Evolutionary conservation across 2,113 vertebrate species (phyloP).

Genomic region (Thalassoma bifasciatum): DNA sequence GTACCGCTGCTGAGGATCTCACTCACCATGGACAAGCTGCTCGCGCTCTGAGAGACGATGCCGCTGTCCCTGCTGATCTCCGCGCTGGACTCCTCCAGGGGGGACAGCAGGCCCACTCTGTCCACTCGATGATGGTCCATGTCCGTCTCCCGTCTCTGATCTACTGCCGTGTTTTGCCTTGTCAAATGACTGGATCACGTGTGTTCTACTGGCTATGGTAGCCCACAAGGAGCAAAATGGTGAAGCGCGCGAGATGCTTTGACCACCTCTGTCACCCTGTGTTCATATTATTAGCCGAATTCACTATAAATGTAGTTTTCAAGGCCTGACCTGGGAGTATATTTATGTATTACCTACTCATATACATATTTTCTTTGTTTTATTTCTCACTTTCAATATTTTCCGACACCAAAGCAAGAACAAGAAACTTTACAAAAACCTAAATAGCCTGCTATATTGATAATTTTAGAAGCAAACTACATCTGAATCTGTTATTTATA

Average conservation of each 20-base stretch:
- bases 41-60: conserved; percentile 91
- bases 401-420: no score
- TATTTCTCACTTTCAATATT: no score
- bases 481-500: no score
- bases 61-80: conserved; percentile 91
- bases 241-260: neutral
- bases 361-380: no score
- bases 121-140: conserved; percentile 72
- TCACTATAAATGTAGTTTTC: no score
- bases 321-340: no score
- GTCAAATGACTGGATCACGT: conserved; percentile 76
- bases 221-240: conserved; percentile 31
- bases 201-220: conserved; percentile 40
- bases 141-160: conserved; percentile 35
- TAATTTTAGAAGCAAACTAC: no score
- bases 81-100: conserved; percentile 78
- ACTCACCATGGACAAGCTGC: conserved; percentile 89
- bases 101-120: conserved; percentile 81
- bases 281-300: no score
- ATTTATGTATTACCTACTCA: no score
- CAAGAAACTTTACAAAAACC: no score
- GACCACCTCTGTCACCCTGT: neutral
- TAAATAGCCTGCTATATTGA: no score
- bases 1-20: conserved; percentile 81
- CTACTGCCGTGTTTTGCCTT: conserved; percentile 58